Percentiles rank a stretch among this genome's conserved stretches.
These are phyloP conservation scores for Drosophila kurseongensis DNA, from an alignment of 1,140 invertebrate species.

Conservation along the genomic window DNA sequence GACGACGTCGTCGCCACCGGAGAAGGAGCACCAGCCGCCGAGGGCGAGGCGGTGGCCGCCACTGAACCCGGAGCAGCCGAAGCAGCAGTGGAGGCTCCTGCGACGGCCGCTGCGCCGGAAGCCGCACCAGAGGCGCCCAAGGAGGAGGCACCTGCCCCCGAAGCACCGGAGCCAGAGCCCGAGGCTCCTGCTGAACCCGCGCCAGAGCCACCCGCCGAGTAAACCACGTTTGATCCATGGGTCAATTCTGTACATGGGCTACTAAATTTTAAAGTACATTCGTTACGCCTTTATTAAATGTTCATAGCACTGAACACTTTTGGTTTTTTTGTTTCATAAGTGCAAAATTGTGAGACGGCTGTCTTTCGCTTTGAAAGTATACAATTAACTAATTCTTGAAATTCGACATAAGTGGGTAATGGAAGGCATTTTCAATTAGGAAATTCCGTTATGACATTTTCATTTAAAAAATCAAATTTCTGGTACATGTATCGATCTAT, in stretches of 20 bases:
- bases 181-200: slow-evolving; percentile 1
- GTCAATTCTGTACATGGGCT: neutral
- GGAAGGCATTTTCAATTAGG: too few species aligned
- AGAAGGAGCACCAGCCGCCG: neutral
- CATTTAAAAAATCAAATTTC: too few species aligned
- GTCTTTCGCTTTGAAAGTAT: too few species aligned
- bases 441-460: too few species aligned
- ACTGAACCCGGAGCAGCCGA: neutral
- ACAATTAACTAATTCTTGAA: too few species aligned
- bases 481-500: too few species aligned
- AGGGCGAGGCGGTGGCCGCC: neutral
- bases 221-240: neutral
- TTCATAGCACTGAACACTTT: too few species aligned
- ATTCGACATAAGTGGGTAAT: too few species aligned
- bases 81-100: neutral
- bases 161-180: neutral
- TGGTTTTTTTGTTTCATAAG: too few species aligned
- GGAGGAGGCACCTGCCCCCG: neutral
- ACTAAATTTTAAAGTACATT: neutral
- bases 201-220: slow-evolving; percentile 1
- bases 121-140: neutral
- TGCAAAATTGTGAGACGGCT: too few species aligned
- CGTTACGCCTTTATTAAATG: too few species aligned
- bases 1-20: neutral
- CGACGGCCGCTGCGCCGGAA: neutral